phyloP scores from a whole-genome alignment of 2,113 vertebrate species.

The Astur gentilis region DNA sequence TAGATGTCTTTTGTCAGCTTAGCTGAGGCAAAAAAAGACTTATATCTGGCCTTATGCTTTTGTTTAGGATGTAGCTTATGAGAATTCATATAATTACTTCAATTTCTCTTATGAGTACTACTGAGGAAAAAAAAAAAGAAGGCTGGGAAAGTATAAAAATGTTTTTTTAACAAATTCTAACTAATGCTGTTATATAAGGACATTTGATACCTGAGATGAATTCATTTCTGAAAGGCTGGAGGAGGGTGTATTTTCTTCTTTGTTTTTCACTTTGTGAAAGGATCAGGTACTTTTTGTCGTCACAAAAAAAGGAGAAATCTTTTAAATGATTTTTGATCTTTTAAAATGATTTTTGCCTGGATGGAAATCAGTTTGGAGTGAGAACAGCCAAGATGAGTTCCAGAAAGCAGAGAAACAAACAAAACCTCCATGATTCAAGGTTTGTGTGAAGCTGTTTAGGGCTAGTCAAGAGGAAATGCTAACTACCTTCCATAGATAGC shows the following conservation, averaged over 20 bases:
- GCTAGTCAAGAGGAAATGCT: not conserved
- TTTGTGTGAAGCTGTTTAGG: not conserved
- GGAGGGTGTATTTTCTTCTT: not conserved
- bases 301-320: not conserved
- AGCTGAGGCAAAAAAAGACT: not conserved
- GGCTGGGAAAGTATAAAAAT: not conserved
- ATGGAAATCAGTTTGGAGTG: not conserved
- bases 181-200: not conserved
- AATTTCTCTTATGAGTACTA: not conserved
- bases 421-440: rapidly evolving
- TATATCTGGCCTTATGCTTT: not conserved
- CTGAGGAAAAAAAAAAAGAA: not conserved
- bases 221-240: not conserved
- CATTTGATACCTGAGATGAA: not conserved
- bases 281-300: not conserved
- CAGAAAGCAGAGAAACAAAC: not conserved
- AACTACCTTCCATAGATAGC: not conserved
- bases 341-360: not conserved
- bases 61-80: not conserved
- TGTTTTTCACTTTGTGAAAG: not conserved
- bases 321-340: not conserved
- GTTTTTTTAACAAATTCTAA: not conserved
- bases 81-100: not conserved
- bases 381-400: not conserved
- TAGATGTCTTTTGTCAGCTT: not conserved